Evolutionary conservation across 2,888 invertebrate species (phyloP), one percentile per base, ranked within the genome.

Genomic region (Spisula subtruncata): DNA sequence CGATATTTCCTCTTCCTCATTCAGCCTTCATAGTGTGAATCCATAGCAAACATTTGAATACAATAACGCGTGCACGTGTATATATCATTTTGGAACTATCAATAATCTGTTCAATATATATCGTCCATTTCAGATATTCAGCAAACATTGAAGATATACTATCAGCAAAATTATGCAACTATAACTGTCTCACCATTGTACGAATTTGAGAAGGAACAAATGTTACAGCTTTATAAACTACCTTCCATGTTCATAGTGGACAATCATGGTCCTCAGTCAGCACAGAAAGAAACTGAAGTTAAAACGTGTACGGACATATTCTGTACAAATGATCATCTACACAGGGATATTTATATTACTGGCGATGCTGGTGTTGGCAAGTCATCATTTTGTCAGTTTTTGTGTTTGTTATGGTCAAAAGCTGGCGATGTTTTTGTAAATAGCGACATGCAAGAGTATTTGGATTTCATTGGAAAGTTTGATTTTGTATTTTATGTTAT

Each of bases 401-500:
- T 66, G 60, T 66, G 60, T 10, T 25, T 66, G 60, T 25, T 66
- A 66, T 66, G 60, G 60, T 66, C 10, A 10, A 66, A 66, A 12
- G 25, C 60, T 25, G 60, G 12, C 60, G 25, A 25, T 66, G 60
- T n/a, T 25, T 0, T n/a, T 25, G 2, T 66, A 66, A 66, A 66
- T 25, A 25, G 0, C 10, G 60, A 66, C 5, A 66, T 66, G 25
- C n/a, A 66, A 8, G 51, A 16, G 51, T 51, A 51, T 51, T 1
- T 51, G 12, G 51, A 51, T 16, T 66, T 25, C 25, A 66, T 66
- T 10, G n/a, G 6, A 12, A 66, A 25, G 6, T 66, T 66, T 66
- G 60, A 66, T 66, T 66, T 66, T 66, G 25, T 66, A 25, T 66
- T 66, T 66, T 66, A 66, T 66, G 25, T 66, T 6, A 66, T 25